Percentiles rank a stretch among this genome's conserved stretches.
These are phyloP conservation scores for Listrodromus nycthemerus DNA, from an alignment of 2,888 invertebrate genomes.

Conservation along the genomic window DNA sequence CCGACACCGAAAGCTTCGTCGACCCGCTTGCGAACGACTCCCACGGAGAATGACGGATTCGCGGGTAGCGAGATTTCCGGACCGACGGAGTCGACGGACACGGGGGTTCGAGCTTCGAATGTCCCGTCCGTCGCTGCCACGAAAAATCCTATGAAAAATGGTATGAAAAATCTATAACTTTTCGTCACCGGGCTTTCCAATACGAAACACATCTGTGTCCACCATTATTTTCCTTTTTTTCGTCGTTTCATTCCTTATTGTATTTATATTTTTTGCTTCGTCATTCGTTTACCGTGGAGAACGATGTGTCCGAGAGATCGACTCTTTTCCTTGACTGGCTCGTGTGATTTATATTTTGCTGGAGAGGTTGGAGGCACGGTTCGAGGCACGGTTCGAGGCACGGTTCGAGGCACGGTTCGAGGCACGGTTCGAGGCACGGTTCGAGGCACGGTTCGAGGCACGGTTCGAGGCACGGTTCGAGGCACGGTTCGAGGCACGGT, in stretches of 20 bases:
- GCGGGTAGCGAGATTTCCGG: conserved; percentile 46
- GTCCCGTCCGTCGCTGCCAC: conserved; percentile 7
- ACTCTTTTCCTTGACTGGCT: conserved; percentile 86
- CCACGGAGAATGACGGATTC: conserved; percentile 57
- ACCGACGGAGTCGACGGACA: conserved; percentile 36
- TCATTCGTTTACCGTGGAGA: conserved; percentile 43
- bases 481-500: conserved; percentile 18
- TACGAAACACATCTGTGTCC: conserved; percentile 51
- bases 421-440: conserved; percentile 15
- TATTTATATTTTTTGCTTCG: conserved; percentile 85
- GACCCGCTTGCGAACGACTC: conserved; percentile 63
- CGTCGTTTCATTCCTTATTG: no score
- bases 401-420: conserved; percentile 1
- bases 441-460: conserved; percentile 16
- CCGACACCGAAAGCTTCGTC: conserved; percentile 56
- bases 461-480: conserved; percentile 5
- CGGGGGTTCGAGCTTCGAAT: conserved; percentile 23
- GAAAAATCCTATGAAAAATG: conserved; percentile 27
- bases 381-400: conserved; percentile 8
- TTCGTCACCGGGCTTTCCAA: neutral
- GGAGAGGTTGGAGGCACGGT: conserved; percentile 75
- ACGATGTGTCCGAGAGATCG: conserved; percentile 80
- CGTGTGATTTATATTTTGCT: conserved; percentile 57
- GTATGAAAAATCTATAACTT: conserved; percentile 31
- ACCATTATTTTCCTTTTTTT: conserved; percentile 81